phyloP scores from a whole-genome alignment of 2,888 invertebrate species.

The Agrochola circellaris region DNA sequence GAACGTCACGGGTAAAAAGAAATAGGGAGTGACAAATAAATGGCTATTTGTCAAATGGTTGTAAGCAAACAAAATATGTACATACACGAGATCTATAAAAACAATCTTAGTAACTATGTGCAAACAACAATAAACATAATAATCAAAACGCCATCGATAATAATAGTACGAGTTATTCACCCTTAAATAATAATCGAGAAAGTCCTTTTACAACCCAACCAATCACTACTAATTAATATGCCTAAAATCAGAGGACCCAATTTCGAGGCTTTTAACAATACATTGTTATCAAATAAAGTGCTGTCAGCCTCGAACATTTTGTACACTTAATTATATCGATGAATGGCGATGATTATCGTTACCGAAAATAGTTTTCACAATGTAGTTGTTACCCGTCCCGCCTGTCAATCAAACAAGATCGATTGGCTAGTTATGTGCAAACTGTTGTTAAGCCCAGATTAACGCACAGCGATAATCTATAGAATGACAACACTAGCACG shows the following conservation, averaged over 20 bases:
- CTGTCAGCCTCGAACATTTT: conserved; percentile 30
- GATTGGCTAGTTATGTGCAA: conserved; percentile 80
- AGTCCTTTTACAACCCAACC: conserved; percentile 14
- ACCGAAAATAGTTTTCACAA: conserved; percentile 60
- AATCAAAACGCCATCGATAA: background rate
- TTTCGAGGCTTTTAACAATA: conserved; percentile 44
- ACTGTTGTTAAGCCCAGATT: conserved; percentile 81
- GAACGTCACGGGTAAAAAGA: background rate
- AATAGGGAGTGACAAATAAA: background rate
- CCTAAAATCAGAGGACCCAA: conserved; percentile 48
- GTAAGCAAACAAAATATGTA: background rate
- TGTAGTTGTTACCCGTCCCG: conserved; percentile 66
- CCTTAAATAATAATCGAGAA: conserved; percentile 17
- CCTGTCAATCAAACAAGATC: conserved; percentile 82
- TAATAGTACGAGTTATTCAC: background rate
- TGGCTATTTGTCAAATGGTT: too few relatives aligned
- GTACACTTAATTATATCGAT: conserved; percentile 45
- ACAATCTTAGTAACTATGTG: background rate
- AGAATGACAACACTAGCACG: conserved; percentile 79
- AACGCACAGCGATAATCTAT: conserved; percentile 80
- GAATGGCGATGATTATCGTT: conserved; percentile 43
- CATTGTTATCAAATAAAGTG: conserved; percentile 53
- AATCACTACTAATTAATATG: conserved; percentile 54
- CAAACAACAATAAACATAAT: background rate
- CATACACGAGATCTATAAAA: background rate